Base-by-base conservation (phyloP, 2,888 invertebrate genomes). In the Osedax fenrisi region DNA sequence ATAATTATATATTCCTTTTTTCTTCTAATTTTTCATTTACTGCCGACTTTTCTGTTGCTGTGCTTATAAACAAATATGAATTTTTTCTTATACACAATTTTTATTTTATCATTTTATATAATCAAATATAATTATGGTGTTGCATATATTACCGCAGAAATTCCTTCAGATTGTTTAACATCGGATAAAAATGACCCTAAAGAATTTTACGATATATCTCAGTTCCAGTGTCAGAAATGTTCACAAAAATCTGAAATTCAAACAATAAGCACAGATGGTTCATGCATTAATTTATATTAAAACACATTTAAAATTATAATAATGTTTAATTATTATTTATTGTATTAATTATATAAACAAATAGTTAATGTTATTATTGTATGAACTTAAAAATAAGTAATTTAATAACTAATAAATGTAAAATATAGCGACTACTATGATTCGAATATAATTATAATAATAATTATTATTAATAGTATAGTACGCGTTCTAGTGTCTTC, bases 181-280 rank as follows among this genome's bases (percentile, higher is more conserved):
- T 68, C 72, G 17, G 17, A 26, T 10, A 56, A 24, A 26, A 77
- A 79, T 76, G 75, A 27, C 17, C 70, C 41, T 69, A 77, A 76
- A 56, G 78, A 82, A 74, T 82, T 79, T 77, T 83, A 78, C 75
- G 81, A 82, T 74, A 77, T 79, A 10, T 77, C 80, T 10, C 77
- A 78, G 71, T 66, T 82, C 72, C 75, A 75, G 41, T 83, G 83
- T 75, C 27, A 81, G 73, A 75, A 75, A 62, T 83, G 83, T 75
- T 76, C 79, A 10, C 78, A 80, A 76, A 78, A 78, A 75, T 77
- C 73, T 5, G 78, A 79, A 17, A 73, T 77, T 21, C 81, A 81
- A 76, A 78, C 74, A 2, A 76, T 77, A 17, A 81, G 80, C 75
- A 26, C 78, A 0, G 80, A 82, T 77, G 81, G 83, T 82, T n/a